A percentile compares a stretch with the other conserved stretches of the same genome.
Conservation (phyloP, 2,888 invertebrate genomes). For the Lysandra coridon region DNA sequence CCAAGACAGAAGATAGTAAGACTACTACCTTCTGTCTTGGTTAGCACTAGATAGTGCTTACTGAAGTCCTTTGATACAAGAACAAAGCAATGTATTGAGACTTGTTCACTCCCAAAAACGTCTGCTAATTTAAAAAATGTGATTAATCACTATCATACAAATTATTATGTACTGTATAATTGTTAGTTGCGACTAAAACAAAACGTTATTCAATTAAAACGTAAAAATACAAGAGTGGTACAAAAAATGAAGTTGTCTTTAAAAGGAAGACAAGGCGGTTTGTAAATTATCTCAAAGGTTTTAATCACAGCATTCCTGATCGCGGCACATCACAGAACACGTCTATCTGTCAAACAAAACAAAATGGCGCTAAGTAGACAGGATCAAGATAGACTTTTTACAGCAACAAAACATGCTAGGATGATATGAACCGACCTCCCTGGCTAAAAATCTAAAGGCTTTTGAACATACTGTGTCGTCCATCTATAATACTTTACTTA, state of each 20-base stretch:
- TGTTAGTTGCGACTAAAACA: neutral
- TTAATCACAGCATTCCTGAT: conserved; percentile 59
- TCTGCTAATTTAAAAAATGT: neutral
- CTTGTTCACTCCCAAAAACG: neutral
- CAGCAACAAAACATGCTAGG: neutral
- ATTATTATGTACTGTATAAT: neutral
- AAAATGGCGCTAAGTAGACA: conserved; percentile 75
- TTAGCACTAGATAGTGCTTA: no score
- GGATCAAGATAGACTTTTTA: conserved; percentile 41
- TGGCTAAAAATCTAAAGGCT: neutral
- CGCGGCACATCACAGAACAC: conserved; percentile 60
- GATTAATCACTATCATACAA: neutral
- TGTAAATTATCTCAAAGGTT: conserved; percentile 71
- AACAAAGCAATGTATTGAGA: no score
- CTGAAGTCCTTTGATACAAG: no score
- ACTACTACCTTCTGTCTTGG: no score
- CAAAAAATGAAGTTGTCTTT: conserved; percentile 49
- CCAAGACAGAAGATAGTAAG: no score
- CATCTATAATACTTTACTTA: no score
- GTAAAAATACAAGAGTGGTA: neutral
- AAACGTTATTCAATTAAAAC: no score
- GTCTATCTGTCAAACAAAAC: conserved; percentile 71
- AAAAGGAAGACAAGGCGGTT: conserved; percentile 53
- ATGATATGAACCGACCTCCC: neutral
- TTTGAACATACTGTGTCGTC: no score